Conservation (phyloP, 2,888 invertebrate species). For the Drosophila recens region DNA sequence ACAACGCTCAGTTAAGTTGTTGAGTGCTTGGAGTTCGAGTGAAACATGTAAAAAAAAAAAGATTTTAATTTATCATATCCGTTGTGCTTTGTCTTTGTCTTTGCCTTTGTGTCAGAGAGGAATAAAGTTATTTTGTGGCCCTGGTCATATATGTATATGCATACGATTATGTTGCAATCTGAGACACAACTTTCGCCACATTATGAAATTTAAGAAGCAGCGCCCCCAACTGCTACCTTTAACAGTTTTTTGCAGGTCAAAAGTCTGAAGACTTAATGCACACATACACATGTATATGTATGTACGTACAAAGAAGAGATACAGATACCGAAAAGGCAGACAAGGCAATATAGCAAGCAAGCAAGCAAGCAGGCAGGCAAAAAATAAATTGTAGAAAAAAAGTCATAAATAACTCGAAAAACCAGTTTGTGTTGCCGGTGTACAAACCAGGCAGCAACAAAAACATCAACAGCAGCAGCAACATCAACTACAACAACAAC, state of each 20-base stretch:
- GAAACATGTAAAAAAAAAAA: conserved; percentile 59
- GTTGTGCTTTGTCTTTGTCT: conserved; percentile 58
- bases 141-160: too few relatives aligned
- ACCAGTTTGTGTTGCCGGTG: conserved; percentile 80
- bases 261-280: conserved; percentile 60
- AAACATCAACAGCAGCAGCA: conserved; percentile 35
- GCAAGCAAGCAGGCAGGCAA: conserved; percentile 50
- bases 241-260: conserved; percentile 72
- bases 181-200: conserved; percentile 74
- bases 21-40: conserved; percentile 44
- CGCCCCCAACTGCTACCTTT: conserved; percentile 40
- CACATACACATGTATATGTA: background rate
- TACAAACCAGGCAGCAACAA: conserved; percentile 66
- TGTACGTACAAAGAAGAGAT: conserved; percentile 43
- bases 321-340: conserved; percentile 68
- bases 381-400: conserved; percentile 75
- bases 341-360: conserved; percentile 24
- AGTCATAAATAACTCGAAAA: conserved; percentile 81
- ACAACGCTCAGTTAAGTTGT: conserved; percentile 30
- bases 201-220: conserved; percentile 72
- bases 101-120: conserved; percentile 15
- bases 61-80: conserved; percentile 73
- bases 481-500: conserved; percentile 42
- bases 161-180: conserved; percentile 60
- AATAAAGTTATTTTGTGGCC: conserved; percentile 7